phyloP scores from a whole-genome alignment of 2,888 invertebrate species.

The Globia sparganii region DNA sequence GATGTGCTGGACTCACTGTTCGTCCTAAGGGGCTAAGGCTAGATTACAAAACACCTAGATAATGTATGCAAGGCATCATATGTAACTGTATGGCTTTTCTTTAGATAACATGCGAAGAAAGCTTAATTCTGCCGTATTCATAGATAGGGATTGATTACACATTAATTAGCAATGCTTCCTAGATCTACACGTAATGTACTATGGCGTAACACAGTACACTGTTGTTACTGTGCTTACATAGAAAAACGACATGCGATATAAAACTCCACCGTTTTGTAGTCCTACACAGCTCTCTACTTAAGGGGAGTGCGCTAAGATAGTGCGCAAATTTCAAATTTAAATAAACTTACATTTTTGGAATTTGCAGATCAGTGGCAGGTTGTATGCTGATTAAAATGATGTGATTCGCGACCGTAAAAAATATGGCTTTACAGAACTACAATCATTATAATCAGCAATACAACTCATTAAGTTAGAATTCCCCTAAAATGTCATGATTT shows the following conservation, averaged over 20 bases:
- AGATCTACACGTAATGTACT: conserved; percentile 42
- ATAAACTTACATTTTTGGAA: not conserved
- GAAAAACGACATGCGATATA: conserved; percentile 7
- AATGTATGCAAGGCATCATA: not conserved
- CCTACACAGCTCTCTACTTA: not conserved
- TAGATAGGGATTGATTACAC: conserved; percentile 27
- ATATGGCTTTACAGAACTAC: not conserved
- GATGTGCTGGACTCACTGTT: not conserved
- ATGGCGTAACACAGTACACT: conserved; percentile 34
- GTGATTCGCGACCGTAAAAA: not conserved
- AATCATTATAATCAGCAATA: not conserved
- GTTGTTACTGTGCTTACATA: conserved; percentile 23
- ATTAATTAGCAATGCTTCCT: conserved; percentile 47
- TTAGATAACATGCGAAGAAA: conserved; percentile 13
- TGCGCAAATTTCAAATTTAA: not conserved
- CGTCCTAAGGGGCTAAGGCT: not conserved
- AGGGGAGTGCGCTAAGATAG: no score
- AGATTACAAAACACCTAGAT: conserved; percentile 15
- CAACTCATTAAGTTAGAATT: no score
- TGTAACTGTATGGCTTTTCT: conserved; percentile 10
- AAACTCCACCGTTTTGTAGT: not conserved
- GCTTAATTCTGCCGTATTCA: conserved; percentile 12
- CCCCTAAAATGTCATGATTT: no score
- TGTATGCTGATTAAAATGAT: not conserved
- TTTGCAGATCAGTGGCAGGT: not conserved